phyloP scores from a whole-genome alignment of 1,140 invertebrate genomes.

The Meloidogyne chitwoodi region DNA sequence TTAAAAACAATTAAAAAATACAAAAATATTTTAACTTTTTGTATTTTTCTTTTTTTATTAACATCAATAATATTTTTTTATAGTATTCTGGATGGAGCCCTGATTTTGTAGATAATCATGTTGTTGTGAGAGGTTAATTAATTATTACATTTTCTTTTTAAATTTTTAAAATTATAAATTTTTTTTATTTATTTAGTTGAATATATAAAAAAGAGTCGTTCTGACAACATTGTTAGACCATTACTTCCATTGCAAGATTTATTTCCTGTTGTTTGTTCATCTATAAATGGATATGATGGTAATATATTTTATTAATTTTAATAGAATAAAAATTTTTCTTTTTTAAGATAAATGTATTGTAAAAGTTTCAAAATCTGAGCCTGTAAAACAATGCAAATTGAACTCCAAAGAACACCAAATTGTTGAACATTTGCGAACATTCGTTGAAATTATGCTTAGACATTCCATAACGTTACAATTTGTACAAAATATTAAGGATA shows the following conservation, averaged over 20 bases:
- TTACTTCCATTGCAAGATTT: constrained; percentile 30
- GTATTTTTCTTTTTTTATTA: not conserved
- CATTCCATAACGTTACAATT: constrained; percentile 21
- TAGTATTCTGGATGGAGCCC: constrained; percentile 47
- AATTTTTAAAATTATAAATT: not conserved
- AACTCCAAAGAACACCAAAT: constrained; percentile 9
- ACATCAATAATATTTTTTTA: not conserved
- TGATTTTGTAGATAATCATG: constrained; percentile 32
- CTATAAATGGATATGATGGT: not conserved
- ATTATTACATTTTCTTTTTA: not conserved
- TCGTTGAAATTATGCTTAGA: constrained; percentile 12
- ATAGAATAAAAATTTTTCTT: not conserved
- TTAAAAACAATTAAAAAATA: not conserved
- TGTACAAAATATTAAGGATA: constrained; percentile 19
- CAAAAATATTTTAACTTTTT: too few relatives aligned
- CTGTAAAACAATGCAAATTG: not conserved
- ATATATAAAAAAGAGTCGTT: constrained; percentile 37
- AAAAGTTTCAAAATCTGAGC: not conserved
- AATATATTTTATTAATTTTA: not conserved
- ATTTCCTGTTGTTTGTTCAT: constrained; percentile 27
- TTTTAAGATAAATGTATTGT: not conserved
- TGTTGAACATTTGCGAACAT: constrained; percentile 1
- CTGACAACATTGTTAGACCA: constrained; percentile 37
- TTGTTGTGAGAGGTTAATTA: constrained; percentile 20
- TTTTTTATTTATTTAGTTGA: constrained; percentile 7